phyloP scores from a whole-genome alignment of 2,113 vertebrate species.

The Illadopsis cleaveri region DNA sequence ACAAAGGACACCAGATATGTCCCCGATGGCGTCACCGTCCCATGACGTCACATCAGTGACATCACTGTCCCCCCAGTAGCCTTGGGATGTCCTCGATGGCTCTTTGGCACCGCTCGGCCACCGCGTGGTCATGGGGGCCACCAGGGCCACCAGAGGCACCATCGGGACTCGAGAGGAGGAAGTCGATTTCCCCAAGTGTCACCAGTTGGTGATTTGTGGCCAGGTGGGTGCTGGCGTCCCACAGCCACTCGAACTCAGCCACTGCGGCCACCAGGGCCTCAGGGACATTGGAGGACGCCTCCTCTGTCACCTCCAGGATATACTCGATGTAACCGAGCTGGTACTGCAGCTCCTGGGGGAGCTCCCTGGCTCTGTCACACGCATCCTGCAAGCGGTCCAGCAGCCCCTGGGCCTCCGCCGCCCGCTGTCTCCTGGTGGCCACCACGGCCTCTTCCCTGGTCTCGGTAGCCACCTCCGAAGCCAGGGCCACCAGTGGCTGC shows the following conservation, averaged over 20 bases:
- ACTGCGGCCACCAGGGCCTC: background rate
- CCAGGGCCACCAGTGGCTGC: background rate
- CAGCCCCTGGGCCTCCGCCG: no score
- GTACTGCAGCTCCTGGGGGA: background rate
- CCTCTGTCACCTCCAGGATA: background rate
- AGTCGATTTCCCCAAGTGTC: background rate
- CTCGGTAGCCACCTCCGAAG: background rate
- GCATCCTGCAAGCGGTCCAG: no score
- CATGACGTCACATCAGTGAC: background rate
- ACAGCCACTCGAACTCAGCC: accelerated
- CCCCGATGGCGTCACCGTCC: accelerated
- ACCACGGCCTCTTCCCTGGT: background rate
- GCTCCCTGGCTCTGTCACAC: no score
- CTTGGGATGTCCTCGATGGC: background rate
- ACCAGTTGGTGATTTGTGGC: accelerated
- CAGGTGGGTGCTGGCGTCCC: background rate
- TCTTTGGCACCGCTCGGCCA: background rate
- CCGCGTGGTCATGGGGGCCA: accelerated
- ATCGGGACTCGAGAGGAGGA: background rate
- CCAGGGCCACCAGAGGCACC: no score
- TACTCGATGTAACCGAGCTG: accelerated
- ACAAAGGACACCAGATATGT: background rate
- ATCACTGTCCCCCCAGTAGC: background rate
- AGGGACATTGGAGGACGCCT: accelerated
- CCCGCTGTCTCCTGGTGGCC: no score